Evolutionary conservation across 2,797 vertebrate genomes (phyloP), one percentile per base, ranked within the genome.

Genomic region (Macropodus opercularis): DNA sequence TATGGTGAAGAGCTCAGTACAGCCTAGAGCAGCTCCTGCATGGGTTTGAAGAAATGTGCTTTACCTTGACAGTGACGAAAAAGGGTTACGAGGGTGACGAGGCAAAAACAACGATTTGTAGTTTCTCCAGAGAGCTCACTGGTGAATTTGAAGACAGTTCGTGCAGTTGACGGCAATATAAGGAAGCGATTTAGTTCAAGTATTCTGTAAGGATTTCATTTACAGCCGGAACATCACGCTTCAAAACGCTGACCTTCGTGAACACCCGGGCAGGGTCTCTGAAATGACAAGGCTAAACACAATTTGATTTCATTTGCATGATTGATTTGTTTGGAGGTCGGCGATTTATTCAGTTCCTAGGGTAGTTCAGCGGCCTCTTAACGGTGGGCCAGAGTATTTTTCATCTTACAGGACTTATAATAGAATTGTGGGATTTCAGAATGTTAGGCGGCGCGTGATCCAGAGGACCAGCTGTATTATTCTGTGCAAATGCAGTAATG

Each of bases 51-150:
- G 72, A 82, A 80, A 87, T 83, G 75, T 62, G 77, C 76, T 87
- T 86, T 77, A 85, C 61, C 76, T 79, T 85, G 85, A 87, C 87
- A 88, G 84, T 79, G 76, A 84, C 72, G 80, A 89, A 86, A 80
- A 85, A 77, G 72, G 71, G 74, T 61, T 36, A 13, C 69, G 26
- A 39, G 75, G 79, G 57, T 65, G 72, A 76, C 59, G 50, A 64
- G 51, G 8, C 19, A 51, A 60, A 59, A 53, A 67, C 50, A 83
- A 79, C 52, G 66, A 65, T 40, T 69, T 48, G 0, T 48, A 61
- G 46, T n/a, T 32, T 78, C 78, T 80, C 62, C 14, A 12, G 65
- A 88, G 75, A 84, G 49, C 54, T 74, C 46, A 32, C 69, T 80
- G n/a, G 59, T 64, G 57, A 69, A 70, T 87, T 55, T 88, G 72